These are phyloP conservation scores for Ochotona curzoniae DNA, from an alignment of 2,113 vertebrate genomes.

Conservation along the genomic window DNA sequence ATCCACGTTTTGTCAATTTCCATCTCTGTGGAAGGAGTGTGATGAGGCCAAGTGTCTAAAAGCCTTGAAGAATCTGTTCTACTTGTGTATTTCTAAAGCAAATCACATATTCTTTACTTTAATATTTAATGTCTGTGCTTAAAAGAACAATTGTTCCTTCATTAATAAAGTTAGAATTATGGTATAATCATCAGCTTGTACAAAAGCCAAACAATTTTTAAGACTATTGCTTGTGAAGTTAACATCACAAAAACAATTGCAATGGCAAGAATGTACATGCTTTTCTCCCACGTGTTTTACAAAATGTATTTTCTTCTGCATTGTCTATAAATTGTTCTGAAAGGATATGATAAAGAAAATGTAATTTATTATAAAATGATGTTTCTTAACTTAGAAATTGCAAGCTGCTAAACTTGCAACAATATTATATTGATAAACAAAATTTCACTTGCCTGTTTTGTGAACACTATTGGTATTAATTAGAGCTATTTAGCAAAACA, in stretches of 20 bases:
- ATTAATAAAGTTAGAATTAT: neutral
- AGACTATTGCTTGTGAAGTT: neutral
- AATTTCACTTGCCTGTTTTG: neutral
- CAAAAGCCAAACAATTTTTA: neutral
- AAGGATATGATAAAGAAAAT: neutral
- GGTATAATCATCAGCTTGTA: neutral
- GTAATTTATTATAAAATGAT: neutral
- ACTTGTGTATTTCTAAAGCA: neutral
- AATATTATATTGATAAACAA: neutral
- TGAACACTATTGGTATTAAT: neutral
- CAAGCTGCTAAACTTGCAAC: neutral
- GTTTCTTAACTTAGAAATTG: neutral
- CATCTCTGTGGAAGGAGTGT: neutral
- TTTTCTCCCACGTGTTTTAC: neutral
- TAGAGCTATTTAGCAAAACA: neutral
- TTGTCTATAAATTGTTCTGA: neutral
- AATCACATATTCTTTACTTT: neutral
- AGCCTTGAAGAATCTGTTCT: neutral
- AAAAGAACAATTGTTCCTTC: neutral
- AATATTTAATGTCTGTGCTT: neutral
- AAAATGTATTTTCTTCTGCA: neutral
- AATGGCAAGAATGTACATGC: neutral
- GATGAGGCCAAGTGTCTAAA: neutral
- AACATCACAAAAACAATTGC: neutral
- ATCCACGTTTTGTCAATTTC: neutral